Evolutionary conservation across 1,140 invertebrate genomes (phyloP).

Genomic region (Drosophila pruinosa): DNA sequence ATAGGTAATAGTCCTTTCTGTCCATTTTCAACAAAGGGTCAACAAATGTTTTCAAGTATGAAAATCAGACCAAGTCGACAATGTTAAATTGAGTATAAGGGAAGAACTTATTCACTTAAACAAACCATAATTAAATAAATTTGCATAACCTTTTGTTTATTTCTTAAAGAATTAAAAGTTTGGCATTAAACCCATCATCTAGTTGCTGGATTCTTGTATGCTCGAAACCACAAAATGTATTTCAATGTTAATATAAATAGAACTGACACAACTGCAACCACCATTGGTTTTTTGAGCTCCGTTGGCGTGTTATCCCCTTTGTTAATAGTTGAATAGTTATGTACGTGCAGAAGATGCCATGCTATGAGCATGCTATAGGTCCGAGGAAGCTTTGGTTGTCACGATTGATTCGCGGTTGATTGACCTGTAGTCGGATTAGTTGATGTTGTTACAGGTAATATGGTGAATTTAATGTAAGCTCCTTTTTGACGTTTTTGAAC

Average conservation of each 20-base stretch:
- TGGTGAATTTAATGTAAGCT: conserved; percentile 84
- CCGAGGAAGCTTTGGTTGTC: conserved; percentile 55
- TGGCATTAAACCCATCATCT: too few relatives aligned
- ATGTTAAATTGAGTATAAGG: too few relatives aligned
- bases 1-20: too few relatives aligned
- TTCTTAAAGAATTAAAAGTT: too few relatives aligned
- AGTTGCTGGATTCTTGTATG: background rate
- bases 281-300: background rate
- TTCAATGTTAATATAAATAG: conserved; percentile 43
- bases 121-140: too few relatives aligned
- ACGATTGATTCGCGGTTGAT: conserved; percentile 17
- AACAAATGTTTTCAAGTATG: too few relatives aligned
- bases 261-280: conserved; percentile 5
- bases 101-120: too few relatives aligned
- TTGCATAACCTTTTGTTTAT: too few relatives aligned
- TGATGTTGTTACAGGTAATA: conserved; percentile 81
- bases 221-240: conserved; percentile 13
- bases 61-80: too few relatives aligned
- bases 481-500: conserved; percentile 86
- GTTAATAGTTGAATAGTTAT: conserved; percentile 10
- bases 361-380: conserved; percentile 3
- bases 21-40: too few relatives aligned
- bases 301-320: background rate
- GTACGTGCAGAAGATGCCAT: background rate
- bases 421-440: background rate